Evolutionary conservation across 2,888 invertebrate species (phyloP).

Genomic region (Epiblema foenella): DNA sequence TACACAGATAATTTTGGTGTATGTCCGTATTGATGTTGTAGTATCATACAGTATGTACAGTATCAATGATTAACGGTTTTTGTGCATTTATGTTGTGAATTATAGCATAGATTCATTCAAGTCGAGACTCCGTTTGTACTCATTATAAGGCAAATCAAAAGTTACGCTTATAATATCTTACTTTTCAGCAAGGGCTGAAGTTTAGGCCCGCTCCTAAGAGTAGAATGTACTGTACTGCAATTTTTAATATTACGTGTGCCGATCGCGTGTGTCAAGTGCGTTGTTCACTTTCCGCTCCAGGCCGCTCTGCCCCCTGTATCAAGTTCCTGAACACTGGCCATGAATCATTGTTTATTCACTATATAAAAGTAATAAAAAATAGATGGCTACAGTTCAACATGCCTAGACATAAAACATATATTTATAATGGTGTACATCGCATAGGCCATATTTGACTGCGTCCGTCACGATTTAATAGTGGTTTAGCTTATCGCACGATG

Average conservation of each 20-base stretch:
- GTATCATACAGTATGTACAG: background rate
- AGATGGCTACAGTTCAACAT: background rate
- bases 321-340: conserved; percentile 26
- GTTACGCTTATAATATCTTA: no score
- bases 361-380: conserved; percentile 8
- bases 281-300: conserved; percentile 5
- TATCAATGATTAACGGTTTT: no score
- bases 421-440: background rate
- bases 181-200: background rate
- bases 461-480: background rate
- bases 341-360: conserved; percentile 26
- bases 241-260: background rate
- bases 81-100: no score
- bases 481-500: background rate
- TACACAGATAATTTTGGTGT: background rate
- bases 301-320: conserved; percentile 22
- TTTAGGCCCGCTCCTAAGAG: background rate
- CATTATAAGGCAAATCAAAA: no score
- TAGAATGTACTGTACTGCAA: background rate
- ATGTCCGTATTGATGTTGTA: background rate
- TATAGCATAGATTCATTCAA: no score
- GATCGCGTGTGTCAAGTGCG: background rate
- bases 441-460: background rate
- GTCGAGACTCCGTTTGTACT: no score
- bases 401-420: background rate